Evolutionary conservation across 2,113 vertebrate species (phyloP), one percentile per base, ranked within the genome.

Genomic region (Pedionomus torquatus): DNA sequence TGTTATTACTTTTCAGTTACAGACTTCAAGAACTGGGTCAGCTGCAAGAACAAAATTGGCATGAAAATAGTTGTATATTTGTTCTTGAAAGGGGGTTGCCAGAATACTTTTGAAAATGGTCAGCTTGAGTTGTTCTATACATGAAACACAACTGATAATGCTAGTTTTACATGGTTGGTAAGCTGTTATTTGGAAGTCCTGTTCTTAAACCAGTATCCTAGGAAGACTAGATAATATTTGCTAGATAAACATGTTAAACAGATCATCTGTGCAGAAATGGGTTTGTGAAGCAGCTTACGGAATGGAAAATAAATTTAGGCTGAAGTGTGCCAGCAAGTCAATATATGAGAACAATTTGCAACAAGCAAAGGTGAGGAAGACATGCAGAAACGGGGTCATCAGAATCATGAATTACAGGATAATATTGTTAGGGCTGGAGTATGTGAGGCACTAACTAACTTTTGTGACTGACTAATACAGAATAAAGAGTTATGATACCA

Each of bases 1-100:
- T 95, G 80, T 95, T 97, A 92, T 89, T 96, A 65, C 84, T 96
- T 97, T 95, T 84, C 76, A 95, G 72, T 95, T 92, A 66, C 63
- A 95, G 75, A 83, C 95, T 69, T 95, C 10, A 28, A 96, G 91
- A 98, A 97, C 89, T 97, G 90, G 94, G 97, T 93, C 96, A 97
- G 64, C 60, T 90, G 78, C 75, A 61, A 88, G 95, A 95, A 96
- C 87, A 93, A 94, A 93, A 88, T 82, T 95, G 94, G 66, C 80
- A 63, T 91, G 76, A 91, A 94, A 92, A 92, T 37, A 77, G 43
- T 93, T 96, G 91, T 94, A 49, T 96, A 87, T 90, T 97, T 97
- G 58, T 88, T 94, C 97, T 93, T 71, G 93, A 87, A 95, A 95
- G 66, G 23, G 76, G 69, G 49, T 93, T 96, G 95, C 94, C 89